Percentiles rank a stretch among this genome's conserved stretches.
Conservation (phyloP, 2,113 vertebrate species). For the Cisticola juncidis region DNA sequence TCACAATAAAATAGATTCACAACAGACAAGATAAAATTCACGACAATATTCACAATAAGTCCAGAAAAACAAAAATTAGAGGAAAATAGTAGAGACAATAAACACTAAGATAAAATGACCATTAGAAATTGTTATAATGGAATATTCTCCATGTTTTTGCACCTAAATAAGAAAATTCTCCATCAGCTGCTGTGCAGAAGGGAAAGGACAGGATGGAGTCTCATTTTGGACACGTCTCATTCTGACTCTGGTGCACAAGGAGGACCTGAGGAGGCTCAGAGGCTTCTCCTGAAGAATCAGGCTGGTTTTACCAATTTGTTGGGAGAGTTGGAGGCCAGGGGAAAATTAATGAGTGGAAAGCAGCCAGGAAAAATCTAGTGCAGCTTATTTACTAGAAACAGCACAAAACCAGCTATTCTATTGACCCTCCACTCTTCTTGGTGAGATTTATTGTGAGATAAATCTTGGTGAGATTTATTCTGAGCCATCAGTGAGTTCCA, state of each 20-base stretch:
- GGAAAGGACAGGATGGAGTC: not conserved
- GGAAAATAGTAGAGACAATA: not conserved
- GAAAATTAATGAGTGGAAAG: constrained; percentile 56
- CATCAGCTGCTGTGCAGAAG: not conserved
- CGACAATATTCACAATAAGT: not conserved
- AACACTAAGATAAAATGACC: not conserved
- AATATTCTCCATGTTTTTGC: not conserved
- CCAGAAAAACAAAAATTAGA: not conserved
- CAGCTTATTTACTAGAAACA: constrained; percentile 60
- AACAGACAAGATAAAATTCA: too few relatives aligned
- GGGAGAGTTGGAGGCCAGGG: not conserved
- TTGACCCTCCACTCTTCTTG: constrained; percentile 27
- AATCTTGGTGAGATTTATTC: constrained; percentile 59
- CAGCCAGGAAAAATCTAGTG: constrained; percentile 50
- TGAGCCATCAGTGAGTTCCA: constrained; percentile 14
- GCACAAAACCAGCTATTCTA: constrained; percentile 49
- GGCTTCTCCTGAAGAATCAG: not conserved
- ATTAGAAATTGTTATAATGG: not conserved
- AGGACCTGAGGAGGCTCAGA: not conserved
- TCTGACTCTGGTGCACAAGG: not conserved
- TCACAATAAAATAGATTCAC: too few relatives aligned
- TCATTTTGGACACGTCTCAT: rapidly evolving
- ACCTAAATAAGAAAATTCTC: not conserved
- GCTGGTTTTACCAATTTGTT: not conserved
- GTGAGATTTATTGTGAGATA: constrained; percentile 63